A percentile compares a stretch with the other conserved stretches of the same genome.
phyloP scores from a whole-genome alignment of 2,113 vertebrate species.

The Cyanocitta stelleri region DNA sequence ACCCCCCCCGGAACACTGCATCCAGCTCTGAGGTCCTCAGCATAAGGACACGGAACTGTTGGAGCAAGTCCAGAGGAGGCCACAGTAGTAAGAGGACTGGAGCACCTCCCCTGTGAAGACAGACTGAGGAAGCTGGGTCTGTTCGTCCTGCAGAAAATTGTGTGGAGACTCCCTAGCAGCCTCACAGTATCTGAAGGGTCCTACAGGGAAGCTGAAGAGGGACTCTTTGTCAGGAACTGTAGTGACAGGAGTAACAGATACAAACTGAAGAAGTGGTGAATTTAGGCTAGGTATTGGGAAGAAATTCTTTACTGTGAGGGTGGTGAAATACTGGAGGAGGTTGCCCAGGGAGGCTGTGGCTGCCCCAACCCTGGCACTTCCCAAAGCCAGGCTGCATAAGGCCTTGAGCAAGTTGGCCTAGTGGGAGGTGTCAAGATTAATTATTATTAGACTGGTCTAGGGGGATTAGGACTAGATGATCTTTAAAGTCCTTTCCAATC shows the following conservation, averaged over 20 bases:
- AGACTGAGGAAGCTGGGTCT: neutral
- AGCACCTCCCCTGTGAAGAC: neutral
- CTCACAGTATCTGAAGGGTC: neutral
- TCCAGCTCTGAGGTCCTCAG: neutral
- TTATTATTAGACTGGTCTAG: neutral
- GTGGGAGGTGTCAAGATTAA: neutral
- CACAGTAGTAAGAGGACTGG: fast-evolving
- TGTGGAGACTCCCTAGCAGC: neutral
- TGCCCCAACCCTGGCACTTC: neutral
- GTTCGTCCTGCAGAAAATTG: neutral
- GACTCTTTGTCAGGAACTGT: neutral
- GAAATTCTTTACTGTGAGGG: neutral
- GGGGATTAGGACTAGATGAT: neutral
- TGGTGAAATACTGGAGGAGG: neutral
- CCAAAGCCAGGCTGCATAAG: neutral
- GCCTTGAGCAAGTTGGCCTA: neutral
- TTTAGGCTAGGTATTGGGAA: neutral
- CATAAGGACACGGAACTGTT: neutral
- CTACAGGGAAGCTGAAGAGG: neutral
- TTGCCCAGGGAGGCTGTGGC: neutral
- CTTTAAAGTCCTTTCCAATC: neutral
- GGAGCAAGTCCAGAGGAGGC: neutral
- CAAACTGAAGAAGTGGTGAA: neutral
- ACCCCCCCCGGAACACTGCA: neutral
- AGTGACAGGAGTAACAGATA: neutral